These are phyloP conservation scores for Xiphorhynchus erythropygius DNA, from an alignment of 2,797 vertebrate species.

Conservation along the genomic window DNA sequence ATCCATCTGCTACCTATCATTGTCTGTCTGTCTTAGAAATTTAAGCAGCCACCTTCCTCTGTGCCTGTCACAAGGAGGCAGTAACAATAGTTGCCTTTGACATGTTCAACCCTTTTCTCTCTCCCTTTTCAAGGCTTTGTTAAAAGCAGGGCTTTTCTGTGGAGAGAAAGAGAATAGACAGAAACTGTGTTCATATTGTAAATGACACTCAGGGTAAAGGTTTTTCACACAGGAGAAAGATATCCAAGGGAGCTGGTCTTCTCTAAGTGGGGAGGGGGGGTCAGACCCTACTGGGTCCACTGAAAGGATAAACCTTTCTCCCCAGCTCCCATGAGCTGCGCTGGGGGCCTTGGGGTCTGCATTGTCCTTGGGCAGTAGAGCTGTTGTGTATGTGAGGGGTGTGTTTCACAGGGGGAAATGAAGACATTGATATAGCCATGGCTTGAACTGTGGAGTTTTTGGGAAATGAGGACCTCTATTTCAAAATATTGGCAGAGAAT, in stretches of 20 bases:
- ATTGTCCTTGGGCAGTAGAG: not conserved
- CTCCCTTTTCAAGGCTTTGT: not conserved
- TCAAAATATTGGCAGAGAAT: not conserved
- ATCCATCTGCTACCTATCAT: constrained; percentile 39
- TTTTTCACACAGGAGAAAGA: not conserved
- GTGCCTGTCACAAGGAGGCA: not conserved
- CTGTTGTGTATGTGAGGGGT: not conserved
- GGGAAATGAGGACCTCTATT: not conserved
- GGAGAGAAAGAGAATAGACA: not conserved
- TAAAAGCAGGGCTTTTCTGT: not conserved
- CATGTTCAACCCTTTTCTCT: not conserved
- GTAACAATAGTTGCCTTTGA: constrained; percentile 29
- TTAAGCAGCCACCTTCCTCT: constrained; percentile 1
- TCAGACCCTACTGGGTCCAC: not conserved
- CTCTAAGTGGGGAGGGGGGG: fast-evolving
- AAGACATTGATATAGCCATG: fast-evolving
- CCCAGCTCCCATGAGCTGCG: not conserved
- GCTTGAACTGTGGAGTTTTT: not conserved
- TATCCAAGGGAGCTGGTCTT: not conserved
- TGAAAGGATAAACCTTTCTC: not conserved
- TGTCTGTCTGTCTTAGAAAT: constrained; percentile 54
- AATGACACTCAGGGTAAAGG: not conserved
- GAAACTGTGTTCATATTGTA: not conserved
- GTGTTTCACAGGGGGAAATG: not conserved
- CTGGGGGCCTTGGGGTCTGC: not conserved